Evolutionary conservation across 2,888 invertebrate species (phyloP).

Genomic region (Hipparchia semele): DNA sequence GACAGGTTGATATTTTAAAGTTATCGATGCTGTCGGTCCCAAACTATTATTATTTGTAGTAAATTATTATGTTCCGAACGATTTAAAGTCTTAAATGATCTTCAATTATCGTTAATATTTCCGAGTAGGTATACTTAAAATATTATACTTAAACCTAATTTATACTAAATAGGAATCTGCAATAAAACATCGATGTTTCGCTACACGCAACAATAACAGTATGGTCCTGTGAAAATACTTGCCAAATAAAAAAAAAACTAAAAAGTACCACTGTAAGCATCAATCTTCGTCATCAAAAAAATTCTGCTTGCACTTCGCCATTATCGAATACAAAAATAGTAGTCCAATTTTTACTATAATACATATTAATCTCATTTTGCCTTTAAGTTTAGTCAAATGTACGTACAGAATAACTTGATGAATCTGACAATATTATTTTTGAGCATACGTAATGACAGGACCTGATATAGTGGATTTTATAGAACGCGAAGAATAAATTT

Average conservation of each 20-base stretch:
- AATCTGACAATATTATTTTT: too few species aligned
- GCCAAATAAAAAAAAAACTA: neutral
- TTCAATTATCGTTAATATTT: slow-evolving; percentile 40
- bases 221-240: slow-evolving; percentile 5
- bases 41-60: slow-evolving; percentile 51
- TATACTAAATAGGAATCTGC: slow-evolving; percentile 80
- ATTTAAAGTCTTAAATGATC: slow-evolving; percentile 57
- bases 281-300: neutral
- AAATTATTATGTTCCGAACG: slow-evolving; percentile 57
- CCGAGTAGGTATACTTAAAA: slow-evolving; percentile 49
- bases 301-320: neutral
- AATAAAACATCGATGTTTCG: slow-evolving; percentile 59
- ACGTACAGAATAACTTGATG: too few species aligned
- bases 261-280: neutral
- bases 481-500: neutral
- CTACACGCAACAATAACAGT: slow-evolving; percentile 23
- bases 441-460: slow-evolving; percentile 1
- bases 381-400: neutral
- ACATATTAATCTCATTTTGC: slow-evolving; percentile 10
- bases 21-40: slow-evolving; percentile 55
- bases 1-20: slow-evolving; percentile 41
- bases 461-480: neutral
- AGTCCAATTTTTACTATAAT: neutral
- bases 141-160: slow-evolving; percentile 70
- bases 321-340: neutral